Evolutionary conservation across 2,797 vertebrate species (phyloP).

Genomic region (Tamandua tetradactyla): DNA sequence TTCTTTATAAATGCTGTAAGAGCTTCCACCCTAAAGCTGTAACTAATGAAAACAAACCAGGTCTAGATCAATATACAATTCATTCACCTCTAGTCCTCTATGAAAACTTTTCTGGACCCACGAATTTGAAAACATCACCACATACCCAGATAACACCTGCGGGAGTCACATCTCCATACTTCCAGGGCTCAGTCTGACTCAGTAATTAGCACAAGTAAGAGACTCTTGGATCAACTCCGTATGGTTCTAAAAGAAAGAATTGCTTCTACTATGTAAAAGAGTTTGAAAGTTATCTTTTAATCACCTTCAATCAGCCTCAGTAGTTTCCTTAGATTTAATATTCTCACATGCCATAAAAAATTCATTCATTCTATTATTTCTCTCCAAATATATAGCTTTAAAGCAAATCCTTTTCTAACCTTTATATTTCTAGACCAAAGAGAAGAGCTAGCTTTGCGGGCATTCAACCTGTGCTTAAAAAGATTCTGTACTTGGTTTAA

Average conservation of each 20-base stretch:
- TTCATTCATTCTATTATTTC: background rate
- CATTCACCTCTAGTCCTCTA: background rate
- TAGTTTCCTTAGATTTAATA: background rate
- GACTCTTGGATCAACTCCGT: background rate
- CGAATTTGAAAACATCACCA: background rate
- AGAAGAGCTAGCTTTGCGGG: too few relatives aligned
- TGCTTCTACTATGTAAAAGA: background rate
- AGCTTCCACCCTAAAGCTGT: background rate
- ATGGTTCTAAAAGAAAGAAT: background rate
- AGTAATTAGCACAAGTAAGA: background rate
- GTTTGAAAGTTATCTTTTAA: too few relatives aligned
- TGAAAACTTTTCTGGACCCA: background rate
- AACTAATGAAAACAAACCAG: background rate
- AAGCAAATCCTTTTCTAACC: background rate
- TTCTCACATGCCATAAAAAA: background rate
- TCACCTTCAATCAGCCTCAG: background rate
- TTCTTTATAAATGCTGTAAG: conserved; percentile 20
- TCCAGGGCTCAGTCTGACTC: background rate
- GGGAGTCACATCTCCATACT: background rate
- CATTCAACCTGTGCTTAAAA: background rate
- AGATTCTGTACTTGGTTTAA: background rate
- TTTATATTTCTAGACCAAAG: background rate
- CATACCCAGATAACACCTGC: background rate
- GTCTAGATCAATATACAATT: background rate
- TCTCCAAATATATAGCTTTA: background rate